Conservation (phyloP, 2,113 vertebrate genomes). For the Monopterus albus region DNA sequence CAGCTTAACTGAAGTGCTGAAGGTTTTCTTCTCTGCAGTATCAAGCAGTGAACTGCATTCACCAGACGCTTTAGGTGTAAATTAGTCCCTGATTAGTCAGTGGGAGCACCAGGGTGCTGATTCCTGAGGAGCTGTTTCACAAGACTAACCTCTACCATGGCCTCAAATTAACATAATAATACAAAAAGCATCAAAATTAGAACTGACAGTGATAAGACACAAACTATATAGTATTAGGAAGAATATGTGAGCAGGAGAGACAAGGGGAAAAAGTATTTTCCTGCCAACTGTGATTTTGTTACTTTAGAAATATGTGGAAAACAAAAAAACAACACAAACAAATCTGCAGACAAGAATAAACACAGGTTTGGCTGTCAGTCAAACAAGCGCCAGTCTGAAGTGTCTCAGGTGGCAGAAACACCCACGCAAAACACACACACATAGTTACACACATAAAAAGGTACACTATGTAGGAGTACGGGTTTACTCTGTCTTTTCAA, state of each 20-base stretch:
- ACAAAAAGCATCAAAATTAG: background rate
- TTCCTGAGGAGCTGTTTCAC: constrained; percentile 2
- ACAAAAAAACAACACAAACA: constrained; percentile 38
- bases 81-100: constrained; percentile 35
- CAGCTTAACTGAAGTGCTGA: constrained; percentile 2
- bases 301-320: constrained; percentile 27
- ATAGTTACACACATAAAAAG: constrained; percentile 26
- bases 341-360: constrained; percentile 52
- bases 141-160: constrained; percentile 8
- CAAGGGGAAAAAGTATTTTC: background rate
- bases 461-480: constrained; percentile 6
- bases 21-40: constrained; percentile 11
- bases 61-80: constrained; percentile 23
- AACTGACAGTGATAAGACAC: background rate
- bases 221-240: background rate
- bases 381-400: constrained; percentile 39
- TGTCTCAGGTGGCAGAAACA: constrained; percentile 51
- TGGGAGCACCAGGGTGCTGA: constrained; percentile 28
- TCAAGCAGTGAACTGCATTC: constrained; percentile 23
- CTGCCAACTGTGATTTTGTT: constrained; percentile 5
- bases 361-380: constrained; percentile 66
- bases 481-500: too few relatives aligned
- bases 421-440: constrained; percentile 39
- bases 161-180: background rate
- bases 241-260: background rate